A percentile compares a stretch with the other conserved stretches of the same genome.
phyloP scores from a whole-genome alignment of 2,113 vertebrate species.

The Steatornis caripensis region DNA sequence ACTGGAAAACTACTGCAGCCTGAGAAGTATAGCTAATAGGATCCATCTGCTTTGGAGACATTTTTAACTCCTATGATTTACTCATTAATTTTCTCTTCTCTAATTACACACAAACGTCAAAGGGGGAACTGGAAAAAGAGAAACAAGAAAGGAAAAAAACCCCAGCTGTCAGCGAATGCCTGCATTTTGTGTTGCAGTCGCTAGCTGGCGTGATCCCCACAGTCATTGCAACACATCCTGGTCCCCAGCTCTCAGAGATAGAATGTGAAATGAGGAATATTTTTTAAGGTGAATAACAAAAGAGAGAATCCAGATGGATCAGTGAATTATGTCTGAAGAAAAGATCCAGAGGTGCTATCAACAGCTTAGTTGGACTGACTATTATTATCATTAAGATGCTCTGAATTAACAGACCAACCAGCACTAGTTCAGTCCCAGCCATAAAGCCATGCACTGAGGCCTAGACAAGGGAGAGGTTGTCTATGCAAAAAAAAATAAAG shows the following conservation, averaged over 20 bases:
- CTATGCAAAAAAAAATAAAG: not conserved
- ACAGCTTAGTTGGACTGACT: not conserved
- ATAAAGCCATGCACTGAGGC: not conserved
- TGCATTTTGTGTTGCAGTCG: not conserved
- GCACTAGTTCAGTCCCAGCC: not conserved
- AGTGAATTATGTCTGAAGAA: not conserved
- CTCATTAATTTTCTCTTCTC: constrained; percentile 1
- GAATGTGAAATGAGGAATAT: not conserved
- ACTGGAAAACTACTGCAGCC: constrained; percentile 1
- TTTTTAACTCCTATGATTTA: not conserved
- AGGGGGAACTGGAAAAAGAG: not conserved
- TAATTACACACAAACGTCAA: not conserved
- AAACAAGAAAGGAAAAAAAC: not conserved
- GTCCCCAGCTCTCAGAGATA: not conserved
- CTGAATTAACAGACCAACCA: not conserved
- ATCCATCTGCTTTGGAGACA: constrained; percentile 27
- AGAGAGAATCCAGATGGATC: not conserved
- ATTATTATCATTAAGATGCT: not conserved
- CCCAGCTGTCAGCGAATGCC: not conserved
- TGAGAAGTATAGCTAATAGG: not conserved
- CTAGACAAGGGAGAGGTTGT: not conserved
- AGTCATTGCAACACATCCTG: not conserved
- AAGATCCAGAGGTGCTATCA: not conserved
- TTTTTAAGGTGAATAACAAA: not conserved
- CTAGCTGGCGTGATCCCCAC: constrained; percentile 22